Evolutionary conservation across 1,140 invertebrate genomes (phyloP).

Genomic region (Meloidogyne floridensis): DNA sequence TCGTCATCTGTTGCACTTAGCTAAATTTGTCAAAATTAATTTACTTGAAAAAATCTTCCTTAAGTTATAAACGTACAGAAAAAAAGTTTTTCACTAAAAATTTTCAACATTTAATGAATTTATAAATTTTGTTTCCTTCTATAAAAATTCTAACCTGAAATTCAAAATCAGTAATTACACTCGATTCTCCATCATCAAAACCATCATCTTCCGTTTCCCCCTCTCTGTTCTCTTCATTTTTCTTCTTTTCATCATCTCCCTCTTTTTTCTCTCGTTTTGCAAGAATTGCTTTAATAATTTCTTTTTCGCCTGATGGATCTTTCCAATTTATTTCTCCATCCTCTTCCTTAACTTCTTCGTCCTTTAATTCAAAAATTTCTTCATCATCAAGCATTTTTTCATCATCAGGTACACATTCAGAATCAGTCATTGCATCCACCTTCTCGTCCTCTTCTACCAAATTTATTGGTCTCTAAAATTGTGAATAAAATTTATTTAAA

Average conservation of each 20-base stretch:
- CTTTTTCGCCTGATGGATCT: conserved; percentile 25
- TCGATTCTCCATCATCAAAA: conserved; percentile 11
- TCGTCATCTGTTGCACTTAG: conserved; percentile 19
- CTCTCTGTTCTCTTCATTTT: neutral
- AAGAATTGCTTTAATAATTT: conserved; percentile 18
- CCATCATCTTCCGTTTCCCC: neutral
- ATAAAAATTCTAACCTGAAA: conserved; percentile 5
- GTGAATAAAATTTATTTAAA: conserved; percentile 5
- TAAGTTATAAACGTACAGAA: too few relatives aligned
- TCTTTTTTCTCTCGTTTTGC: conserved; percentile 11
- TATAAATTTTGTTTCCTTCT: neutral
- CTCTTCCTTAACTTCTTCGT: conserved; percentile 4
- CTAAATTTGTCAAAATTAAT: neutral
- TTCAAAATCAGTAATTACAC: conserved; percentile 27
- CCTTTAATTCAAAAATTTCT: conserved; percentile 13
- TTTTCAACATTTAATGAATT: neutral
- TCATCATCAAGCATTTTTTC: conserved; percentile 46
- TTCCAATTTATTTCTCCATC: neutral
- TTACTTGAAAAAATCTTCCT: too few relatives aligned
- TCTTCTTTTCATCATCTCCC: neutral
- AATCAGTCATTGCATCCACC: conserved; percentile 33
- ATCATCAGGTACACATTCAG: conserved; percentile 39
- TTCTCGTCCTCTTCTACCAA: conserved; percentile 50
- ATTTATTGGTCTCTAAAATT: conserved; percentile 56
- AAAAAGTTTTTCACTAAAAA: too few relatives aligned